phyloP scores from a whole-genome alignment of 2,113 vertebrate genomes.

The Salminus brasiliensis region DNA sequence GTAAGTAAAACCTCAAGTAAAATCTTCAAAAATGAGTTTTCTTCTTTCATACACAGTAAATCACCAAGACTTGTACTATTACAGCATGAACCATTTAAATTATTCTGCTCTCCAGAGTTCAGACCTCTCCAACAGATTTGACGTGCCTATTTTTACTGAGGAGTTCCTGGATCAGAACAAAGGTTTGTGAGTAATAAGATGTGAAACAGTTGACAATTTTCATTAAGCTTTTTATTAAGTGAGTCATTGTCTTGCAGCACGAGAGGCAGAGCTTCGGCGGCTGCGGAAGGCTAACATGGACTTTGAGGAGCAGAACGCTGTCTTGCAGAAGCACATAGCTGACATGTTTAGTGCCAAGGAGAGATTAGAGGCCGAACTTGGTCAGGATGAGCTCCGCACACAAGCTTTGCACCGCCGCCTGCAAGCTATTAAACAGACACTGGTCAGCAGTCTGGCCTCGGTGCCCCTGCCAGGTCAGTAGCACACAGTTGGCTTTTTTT shows the following conservation, averaged over 20 bases:
- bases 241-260: slow-evolving; percentile 68
- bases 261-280: slow-evolving; percentile 92
- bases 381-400: slow-evolving; percentile 89
- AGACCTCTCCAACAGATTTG: slow-evolving; percentile 83
- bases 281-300: slow-evolving; percentile 94
- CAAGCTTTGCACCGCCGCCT: slow-evolving; percentile 91
- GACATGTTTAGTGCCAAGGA: slow-evolving; percentile 96
- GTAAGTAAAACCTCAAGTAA: slow-evolving; percentile 51
- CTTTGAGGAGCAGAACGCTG: slow-evolving; percentile 95
- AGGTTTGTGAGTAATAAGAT: slow-evolving; percentile 73
- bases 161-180: slow-evolving; percentile 99
- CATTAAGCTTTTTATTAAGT: background rate
- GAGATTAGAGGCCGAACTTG: slow-evolving; percentile 92
- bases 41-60: background rate
- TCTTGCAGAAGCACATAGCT: slow-evolving; percentile 93
- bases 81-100: background rate
- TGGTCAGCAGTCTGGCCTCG: slow-evolving; percentile 86
- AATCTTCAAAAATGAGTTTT: background rate
- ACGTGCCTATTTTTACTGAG: slow-evolving; percentile 96
- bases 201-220: background rate
- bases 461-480: slow-evolving; percentile 89
- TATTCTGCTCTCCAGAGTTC: slow-evolving; percentile 72
- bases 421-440: slow-evolving; percentile 87
- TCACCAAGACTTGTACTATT: background rate
- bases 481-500: background rate